Base-by-base conservation (phyloP, 2,888 invertebrate genomes). In the Trachelus stipa region DNA sequence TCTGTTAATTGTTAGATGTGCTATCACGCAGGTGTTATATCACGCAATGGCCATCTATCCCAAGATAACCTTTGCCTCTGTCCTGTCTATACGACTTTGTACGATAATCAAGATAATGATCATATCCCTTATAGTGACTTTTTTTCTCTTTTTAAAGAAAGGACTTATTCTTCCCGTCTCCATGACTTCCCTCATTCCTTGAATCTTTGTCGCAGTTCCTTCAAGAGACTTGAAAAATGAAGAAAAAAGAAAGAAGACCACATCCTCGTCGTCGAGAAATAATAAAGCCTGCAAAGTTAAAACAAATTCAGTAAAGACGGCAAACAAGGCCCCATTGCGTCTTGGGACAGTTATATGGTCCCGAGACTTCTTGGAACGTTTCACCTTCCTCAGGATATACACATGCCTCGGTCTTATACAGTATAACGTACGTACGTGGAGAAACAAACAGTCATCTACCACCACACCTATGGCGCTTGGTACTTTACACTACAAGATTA, bases 301-400 rank as follows among this genome's bases (percentile, higher is more conserved):
- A 85, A 85, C 83, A 86, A 86, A 84, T 85, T 85, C 83, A 83
- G 85, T 87, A 86, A 87, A 88, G 83, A 81, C 80, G 75, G 85
- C 84, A 87, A 87, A 87, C 85, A 87, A 85, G 82, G 80, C 74
- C 83, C 56, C 82, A 81, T 81, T 83, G 83, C 73, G 79, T 79
- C 81, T 73, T 73, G 77, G 80, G 82, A 86, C 84, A 85, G 84
- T 85, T 86, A 85, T 86, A 84, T 84, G 80, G 83, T 81, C 73
- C 78, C 76, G 69, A 74, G 80, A 73, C 76, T 81, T 79, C 79
- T 77, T 23, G 77, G 78, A 79, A 80, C 56, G 40, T 35, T 34
- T 15, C 56, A 56, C 56, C 56, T 56, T 56, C 23, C 56, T 56
- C 56, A 23, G 56, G 56, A 56, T 56, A 56, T 23, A 56, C 56